Evolutionary conservation across 30 jellyfish, hydroid and myxozoan species (phyloP).

Genomic region (Rhopilema esculentum): DNA sequence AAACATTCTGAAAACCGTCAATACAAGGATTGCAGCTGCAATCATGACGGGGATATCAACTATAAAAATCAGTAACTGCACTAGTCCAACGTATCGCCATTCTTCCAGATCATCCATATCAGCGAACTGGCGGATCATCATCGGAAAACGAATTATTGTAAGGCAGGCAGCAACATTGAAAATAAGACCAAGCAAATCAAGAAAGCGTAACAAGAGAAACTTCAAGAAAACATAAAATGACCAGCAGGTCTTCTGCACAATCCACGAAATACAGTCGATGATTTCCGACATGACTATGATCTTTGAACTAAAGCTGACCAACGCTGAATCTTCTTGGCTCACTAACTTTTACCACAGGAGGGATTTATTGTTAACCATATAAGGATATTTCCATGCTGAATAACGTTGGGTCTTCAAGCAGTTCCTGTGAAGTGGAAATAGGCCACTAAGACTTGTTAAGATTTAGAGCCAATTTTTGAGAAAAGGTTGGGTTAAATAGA

Average conservation of each 20-base stretch:
- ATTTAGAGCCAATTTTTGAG: no score
- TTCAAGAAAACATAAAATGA: constrained; percentile 67
- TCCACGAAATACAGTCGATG: constrained; percentile 83
- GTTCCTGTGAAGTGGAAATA: no score
- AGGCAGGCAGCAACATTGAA: constrained; percentile 83
- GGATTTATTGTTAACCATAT: no score
- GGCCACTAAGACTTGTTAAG: no score
- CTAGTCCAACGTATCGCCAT: constrained; percentile 84
- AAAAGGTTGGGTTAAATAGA: no score
- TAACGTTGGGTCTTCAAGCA: no score
- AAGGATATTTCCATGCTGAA: no score
- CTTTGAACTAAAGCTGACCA: no score
- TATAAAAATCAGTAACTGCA: constrained; percentile 73
- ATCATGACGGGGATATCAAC: constrained; percentile 78
- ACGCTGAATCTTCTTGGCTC: no score
- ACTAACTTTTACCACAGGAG: no score
- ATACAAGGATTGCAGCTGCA: constrained; percentile 44
- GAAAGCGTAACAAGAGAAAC: constrained; percentile 70
- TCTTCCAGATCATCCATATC: constrained; percentile 54
- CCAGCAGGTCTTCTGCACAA: constrained; percentile 83
- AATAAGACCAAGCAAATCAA: constrained; percentile 85
- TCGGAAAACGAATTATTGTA: constrained; percentile 79
- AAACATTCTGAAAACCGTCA: constrained; percentile 76
- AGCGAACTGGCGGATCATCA: constrained; percentile 69
- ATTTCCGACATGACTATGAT: constrained; percentile 81